Base-by-base conservation (phyloP, 2,113 vertebrate genomes). In the Psilopsiagon aymara region DNA sequence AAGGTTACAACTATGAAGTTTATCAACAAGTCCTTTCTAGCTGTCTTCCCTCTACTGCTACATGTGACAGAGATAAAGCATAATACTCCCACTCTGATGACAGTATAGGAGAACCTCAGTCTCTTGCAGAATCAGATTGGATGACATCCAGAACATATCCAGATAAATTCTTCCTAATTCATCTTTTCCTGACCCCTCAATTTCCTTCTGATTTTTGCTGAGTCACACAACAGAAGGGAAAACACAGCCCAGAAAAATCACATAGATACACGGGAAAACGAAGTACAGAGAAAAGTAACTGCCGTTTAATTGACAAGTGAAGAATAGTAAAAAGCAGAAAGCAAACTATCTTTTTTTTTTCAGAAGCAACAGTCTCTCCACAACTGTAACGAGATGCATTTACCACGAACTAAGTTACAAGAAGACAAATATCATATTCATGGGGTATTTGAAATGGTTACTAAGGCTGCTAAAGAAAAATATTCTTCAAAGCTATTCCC, bases 31-130 rank as follows among this genome's bases (percentile, higher is more conserved):
- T 19, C 44, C 8, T 80, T 52, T 46, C 70, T 62, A 33, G 33
- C 9, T 16, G 5, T n/a, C 28, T 46, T 78, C 41, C 28, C 37
- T 60, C 81, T 52, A 20, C 10, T 46, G 37, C 55, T 39, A 29
- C 25, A 27, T 4, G 27, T 29, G 53, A 62, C 52, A 73, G 10
- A 85, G 23, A 12, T 53, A 77, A 44, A 2, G 1, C 16, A 4
- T 3, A 27, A 62, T 9, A 17, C 13, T 64, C 44, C n/a, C 28
- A 37, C 37, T 63, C 11, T 35, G 35, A 43, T 0, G 0, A 24
- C 1, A 57, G 4, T 7, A 6, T 1, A 37, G 41, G 11, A 85
- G 59, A 85, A 77, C 4, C 17, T 91, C 60, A 51, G 19, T 5
- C 53, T 55, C 35, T 25, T 27, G 39, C 51, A 81, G 43, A 88